phyloP scores from a whole-genome alignment of 2,888 invertebrate species.

The Sinhomidia bicolor region DNA sequence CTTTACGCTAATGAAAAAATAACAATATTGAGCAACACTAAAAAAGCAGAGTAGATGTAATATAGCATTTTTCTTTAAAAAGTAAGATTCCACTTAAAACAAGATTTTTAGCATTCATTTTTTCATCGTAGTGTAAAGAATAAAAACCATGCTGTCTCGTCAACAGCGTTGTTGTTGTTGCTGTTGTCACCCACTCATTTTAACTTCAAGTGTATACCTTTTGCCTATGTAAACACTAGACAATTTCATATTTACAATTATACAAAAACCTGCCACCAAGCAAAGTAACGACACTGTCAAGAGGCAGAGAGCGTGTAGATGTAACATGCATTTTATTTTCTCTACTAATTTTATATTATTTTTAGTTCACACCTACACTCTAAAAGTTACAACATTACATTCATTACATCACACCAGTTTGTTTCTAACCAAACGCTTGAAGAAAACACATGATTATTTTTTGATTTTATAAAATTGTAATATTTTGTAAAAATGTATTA shows the following conservation, averaged over 20 bases:
- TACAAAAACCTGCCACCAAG: neutral
- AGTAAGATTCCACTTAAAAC: too few relatives aligned
- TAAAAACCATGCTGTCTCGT: neutral
- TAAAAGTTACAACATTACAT: slow-evolving; percentile 75
- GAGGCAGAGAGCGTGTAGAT: too few relatives aligned
- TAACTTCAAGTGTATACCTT: too few relatives aligned
- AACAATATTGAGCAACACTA: neutral
- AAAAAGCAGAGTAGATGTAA: neutral
- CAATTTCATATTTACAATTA: neutral
- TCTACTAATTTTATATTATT: too few relatives aligned
- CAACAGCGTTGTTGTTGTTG: neutral
- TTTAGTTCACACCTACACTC: slow-evolving; percentile 78
- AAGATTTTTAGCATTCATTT: neutral
- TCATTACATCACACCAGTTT: neutral
- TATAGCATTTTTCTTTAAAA: neutral
- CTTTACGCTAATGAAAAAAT: slow-evolving; percentile 1
- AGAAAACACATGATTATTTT: too few relatives aligned
- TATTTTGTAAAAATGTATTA: neutral
- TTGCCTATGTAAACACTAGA: too few relatives aligned
- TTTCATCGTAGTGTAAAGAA: too few relatives aligned
- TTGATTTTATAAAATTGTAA: neutral
- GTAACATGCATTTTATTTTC: neutral
- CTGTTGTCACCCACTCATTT: too few relatives aligned
- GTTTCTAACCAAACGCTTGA: neutral
- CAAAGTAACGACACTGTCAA: neutral